Percentiles rank a stretch among this genome's conserved stretches.
Evolutionary conservation across 2,888 invertebrate genomes (phyloP).

Genomic region (Desoria tigrina): DNA sequence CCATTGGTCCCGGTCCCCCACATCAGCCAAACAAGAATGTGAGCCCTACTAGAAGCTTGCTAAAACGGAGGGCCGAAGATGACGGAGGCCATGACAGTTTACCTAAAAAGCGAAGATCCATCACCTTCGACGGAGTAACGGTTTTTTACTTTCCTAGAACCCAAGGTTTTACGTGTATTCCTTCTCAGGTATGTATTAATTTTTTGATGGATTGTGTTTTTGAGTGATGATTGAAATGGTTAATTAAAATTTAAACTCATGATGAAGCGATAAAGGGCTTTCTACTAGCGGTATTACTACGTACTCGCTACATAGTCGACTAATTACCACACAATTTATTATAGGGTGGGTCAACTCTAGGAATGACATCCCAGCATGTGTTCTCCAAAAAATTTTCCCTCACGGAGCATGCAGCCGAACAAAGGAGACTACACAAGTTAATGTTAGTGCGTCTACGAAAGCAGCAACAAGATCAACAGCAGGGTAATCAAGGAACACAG

Average conservation of each 20-base stretch:
- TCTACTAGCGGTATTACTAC: too few species aligned
- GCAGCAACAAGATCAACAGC: conserved; percentile 63
- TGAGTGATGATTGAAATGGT: too few species aligned
- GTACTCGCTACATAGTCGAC: too few species aligned
- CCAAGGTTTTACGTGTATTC: conserved; percentile 88
- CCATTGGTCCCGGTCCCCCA: conserved; percentile 18
- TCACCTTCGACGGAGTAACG: conserved; percentile 87
- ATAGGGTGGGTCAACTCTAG: conserved; percentile 71
- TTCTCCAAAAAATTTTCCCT: conserved; percentile 77
- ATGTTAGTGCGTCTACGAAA: conserved; percentile 72
- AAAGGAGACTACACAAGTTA: conserved; percentile 80
- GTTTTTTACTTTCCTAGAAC: conserved; percentile 93
- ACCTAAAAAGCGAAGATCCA: conserved; percentile 72
- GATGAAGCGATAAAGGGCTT: too few species aligned
- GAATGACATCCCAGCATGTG: conserved; percentile 71
- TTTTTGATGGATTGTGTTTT: conserved; percentile 22
- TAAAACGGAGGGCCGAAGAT: conserved; percentile 47
- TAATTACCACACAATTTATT: not conserved
- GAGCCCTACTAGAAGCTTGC: conserved; percentile 40
- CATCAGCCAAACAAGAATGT: conserved; percentile 33
- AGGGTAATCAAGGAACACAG: conserved; percentile 31
- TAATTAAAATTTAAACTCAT: conserved; percentile 2
- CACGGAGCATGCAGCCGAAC: conserved; percentile 84
- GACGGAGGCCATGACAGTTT: conserved; percentile 44
- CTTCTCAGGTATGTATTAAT: conserved; percentile 69